These are phyloP conservation scores for Psittacula echo DNA, from an alignment of 2,797 vertebrate species.

Conservation along the genomic window DNA sequence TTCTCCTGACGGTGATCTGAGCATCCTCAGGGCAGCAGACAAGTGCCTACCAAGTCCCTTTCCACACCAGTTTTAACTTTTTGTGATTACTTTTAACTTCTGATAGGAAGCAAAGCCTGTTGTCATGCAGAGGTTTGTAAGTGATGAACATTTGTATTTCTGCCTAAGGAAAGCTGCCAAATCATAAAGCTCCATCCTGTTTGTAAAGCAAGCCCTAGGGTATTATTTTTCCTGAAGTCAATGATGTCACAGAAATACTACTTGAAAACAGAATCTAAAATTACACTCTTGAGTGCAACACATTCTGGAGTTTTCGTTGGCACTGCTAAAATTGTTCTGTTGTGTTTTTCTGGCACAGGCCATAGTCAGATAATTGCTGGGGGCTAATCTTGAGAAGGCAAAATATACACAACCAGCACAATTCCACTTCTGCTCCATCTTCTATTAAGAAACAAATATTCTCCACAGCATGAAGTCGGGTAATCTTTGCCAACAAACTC, in stretches of 20 bases:
- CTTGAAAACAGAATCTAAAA: constrained; percentile 73
- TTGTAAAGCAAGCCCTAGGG: constrained; percentile 66
- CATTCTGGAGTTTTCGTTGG: constrained; percentile 72
- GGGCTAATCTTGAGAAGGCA: constrained; percentile 66
- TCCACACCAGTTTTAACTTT: not conserved
- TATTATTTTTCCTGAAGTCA: constrained; percentile 69
- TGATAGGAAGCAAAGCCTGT: constrained; percentile 16
- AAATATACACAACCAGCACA: constrained; percentile 61
- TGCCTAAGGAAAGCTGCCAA: constrained; percentile 63
- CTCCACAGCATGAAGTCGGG: constrained; percentile 27
- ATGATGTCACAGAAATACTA: constrained; percentile 72
- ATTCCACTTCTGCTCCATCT: constrained; percentile 52
- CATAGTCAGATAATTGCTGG: constrained; percentile 66
- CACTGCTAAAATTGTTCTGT: constrained; percentile 68
- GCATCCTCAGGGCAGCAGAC: not conserved
- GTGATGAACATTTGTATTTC: constrained; percentile 45
- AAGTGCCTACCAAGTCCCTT: not conserved
- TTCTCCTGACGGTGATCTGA: not conserved
- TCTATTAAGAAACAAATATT: constrained; percentile 63
- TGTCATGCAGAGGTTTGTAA: constrained; percentile 29
- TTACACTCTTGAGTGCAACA: constrained; percentile 64
- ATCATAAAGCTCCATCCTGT: constrained; percentile 68
- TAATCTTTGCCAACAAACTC: constrained; percentile 43
- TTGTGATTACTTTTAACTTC: constrained; percentile 5
- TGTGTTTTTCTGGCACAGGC: constrained; percentile 67